Base-by-base conservation (phyloP, 2,113 vertebrate species). In the Gambusia affinis region DNA sequence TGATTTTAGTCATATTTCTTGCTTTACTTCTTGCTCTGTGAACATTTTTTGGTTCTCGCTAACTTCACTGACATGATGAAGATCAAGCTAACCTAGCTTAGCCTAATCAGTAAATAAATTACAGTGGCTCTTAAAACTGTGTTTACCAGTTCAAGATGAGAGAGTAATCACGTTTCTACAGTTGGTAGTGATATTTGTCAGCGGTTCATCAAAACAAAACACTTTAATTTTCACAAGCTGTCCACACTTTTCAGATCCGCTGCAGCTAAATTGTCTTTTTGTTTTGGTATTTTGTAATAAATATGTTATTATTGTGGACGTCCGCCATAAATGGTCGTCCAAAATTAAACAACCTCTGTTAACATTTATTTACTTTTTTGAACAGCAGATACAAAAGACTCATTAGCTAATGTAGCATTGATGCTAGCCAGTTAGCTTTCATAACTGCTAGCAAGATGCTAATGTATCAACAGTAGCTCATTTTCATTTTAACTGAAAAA, bases 401-500 rank as follows among this genome's bases (percentile, higher is more conserved):
- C 3, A 72, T 19, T 47, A 64, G 60, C 70, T 63, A 47, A 72
- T n/a, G 39, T 72, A 63, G 60, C 60, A 63, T 62, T 60, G 42
- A 15, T 29, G n/a, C 30, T 60, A 6, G 27, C 33, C 35, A 8
- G 60, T 37, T 68, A 22, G 28, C 3, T 22, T 68, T 68, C 19
- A 7, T 15, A 28, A 30, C 42, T 30, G 31, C 12, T 27, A 60
- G 31, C 33, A 17, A 1, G n/a, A 70, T 37, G 67, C 67, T 70
- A 42, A 66, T 28, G 6, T 27, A 66, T 27, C 64, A 66, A 17
- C n/a, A 66, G 64, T 17, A 30, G 64, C 35, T 37, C n/a, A 10
- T 57, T 57, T 11, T 10, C 8, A 24, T 57, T 57, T 24, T n/a
- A 8, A 24, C 24, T 57, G 8, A 57, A 57, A 57, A 24, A 24